Percentiles rank a stretch among this genome's conserved stretches.
Evolutionary conservation across 2,888 invertebrate genomes (phyloP).

Genomic region (Cosmia trapezina): DNA sequence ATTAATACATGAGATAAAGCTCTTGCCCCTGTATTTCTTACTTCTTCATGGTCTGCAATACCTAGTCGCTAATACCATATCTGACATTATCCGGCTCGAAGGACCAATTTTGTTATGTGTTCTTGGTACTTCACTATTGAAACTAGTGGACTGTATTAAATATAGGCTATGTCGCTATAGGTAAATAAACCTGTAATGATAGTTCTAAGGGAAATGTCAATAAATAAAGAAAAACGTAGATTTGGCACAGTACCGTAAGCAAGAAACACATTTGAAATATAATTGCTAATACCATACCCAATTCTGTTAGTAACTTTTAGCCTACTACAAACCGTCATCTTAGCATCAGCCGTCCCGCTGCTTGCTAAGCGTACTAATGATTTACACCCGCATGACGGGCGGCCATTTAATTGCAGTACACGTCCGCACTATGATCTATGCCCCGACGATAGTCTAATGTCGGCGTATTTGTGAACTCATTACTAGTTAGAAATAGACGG

Average conservation of each 20-base stretch:
- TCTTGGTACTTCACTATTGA: too few species aligned
- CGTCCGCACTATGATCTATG: slow-evolving; percentile 58
- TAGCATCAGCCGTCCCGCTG: slow-evolving; percentile 26
- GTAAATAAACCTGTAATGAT: too few species aligned
- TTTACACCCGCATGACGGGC: slow-evolving; percentile 57
- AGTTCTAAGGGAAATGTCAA: too few species aligned
- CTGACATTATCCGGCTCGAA: neutral
- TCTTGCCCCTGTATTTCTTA: neutral
- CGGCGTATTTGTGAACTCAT: slow-evolving; percentile 58
- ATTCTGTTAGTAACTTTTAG: neutral
- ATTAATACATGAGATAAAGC: neutral
- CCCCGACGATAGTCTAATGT: slow-evolving; percentile 59
- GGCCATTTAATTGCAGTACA: slow-evolving; percentile 60
- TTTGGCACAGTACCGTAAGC: too few species aligned
- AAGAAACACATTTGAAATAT: too few species aligned
- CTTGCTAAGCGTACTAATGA: slow-evolving; percentile 58
- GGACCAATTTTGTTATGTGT: too few species aligned
- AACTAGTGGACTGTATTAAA: too few species aligned
- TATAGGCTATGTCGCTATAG: too few species aligned
- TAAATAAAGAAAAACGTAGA: too few species aligned
- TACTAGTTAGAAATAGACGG: slow-evolving; percentile 55
- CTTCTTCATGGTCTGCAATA: neutral
- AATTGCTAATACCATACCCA: neutral
- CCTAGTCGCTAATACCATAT: slow-evolving; percentile 4
- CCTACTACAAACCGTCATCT: slow-evolving; percentile 27